phyloP scores from a whole-genome alignment of 2,888 invertebrate species.

The Xestobium rufovillosum region DNA sequence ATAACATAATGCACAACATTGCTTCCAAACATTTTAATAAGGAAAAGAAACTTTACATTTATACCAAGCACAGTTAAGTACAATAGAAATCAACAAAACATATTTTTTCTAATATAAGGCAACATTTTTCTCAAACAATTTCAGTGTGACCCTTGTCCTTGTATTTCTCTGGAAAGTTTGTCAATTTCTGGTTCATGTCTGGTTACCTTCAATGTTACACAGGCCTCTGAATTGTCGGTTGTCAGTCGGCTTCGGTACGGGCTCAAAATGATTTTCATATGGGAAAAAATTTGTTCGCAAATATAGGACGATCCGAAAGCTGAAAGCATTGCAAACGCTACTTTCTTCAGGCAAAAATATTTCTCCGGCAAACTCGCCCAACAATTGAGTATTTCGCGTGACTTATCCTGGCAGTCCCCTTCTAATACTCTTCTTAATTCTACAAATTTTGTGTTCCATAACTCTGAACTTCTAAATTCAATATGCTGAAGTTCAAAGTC shows the following conservation, averaged over 20 bases:
- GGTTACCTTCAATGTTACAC: conserved; percentile 14
- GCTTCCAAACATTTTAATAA: not conserved
- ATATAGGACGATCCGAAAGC: conserved; percentile 14
- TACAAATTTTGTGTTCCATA: conserved; percentile 14
- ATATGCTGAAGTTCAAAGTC: conserved; percentile 13
- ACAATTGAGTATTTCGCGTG: conserved; percentile 13
- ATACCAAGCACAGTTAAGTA: too few species aligned
- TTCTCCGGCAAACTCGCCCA: conserved; percentile 13
- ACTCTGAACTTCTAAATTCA: conserved; percentile 14
- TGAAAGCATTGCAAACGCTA: conserved; percentile 13
- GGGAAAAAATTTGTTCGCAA: conserved; percentile 15
- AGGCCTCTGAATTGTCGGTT: conserved; percentile 13
- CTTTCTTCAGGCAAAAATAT: conserved; percentile 12
- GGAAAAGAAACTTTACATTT: not conserved
- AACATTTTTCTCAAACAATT: conserved; percentile 9
- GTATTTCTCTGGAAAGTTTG: conserved; percentile 11
- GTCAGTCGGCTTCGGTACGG: conserved; percentile 14
- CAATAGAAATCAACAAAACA: too few species aligned
- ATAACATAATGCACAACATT: not conserved
- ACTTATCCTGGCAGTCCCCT: conserved; percentile 11
- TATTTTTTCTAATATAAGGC: conserved; percentile 1
- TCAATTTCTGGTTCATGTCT: conserved; percentile 15
- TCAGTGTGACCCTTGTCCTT: conserved; percentile 15
- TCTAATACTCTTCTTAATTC: conserved; percentile 13
- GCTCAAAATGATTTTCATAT: conserved; percentile 16